Percentiles rank a stretch among this genome's conserved stretches.
Conservation (phyloP, 2,797 vertebrate genomes). For the Tragelaphus eurycerus region DNA sequence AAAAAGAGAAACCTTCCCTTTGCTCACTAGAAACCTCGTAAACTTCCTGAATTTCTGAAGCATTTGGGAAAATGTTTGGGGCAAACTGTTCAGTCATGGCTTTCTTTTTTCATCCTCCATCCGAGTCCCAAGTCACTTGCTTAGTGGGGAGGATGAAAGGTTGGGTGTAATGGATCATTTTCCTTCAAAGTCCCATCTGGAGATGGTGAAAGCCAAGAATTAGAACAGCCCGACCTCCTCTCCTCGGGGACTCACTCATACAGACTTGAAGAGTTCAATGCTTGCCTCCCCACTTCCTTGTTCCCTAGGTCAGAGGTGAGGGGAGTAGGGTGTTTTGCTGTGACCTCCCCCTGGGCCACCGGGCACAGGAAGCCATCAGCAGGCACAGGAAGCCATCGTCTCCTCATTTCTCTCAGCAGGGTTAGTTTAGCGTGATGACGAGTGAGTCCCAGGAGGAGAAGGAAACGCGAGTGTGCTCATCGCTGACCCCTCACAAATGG, state of each 20-base stretch:
- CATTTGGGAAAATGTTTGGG: background rate
- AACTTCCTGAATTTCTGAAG: background rate
- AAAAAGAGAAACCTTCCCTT: background rate
- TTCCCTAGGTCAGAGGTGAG: background rate
- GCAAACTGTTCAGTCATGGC: background rate
- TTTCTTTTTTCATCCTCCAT: background rate
- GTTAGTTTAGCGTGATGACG: rapidly evolving
- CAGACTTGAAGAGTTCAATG: background rate
- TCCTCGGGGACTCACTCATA: too few species aligned
- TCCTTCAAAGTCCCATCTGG: background rate
- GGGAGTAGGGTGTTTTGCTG: background rate
- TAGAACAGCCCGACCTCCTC: background rate
- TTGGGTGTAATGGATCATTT: background rate
- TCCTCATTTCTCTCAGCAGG: background rate
- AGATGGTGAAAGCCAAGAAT: background rate
- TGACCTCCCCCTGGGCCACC: background rate
- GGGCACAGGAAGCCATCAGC: too few species aligned
- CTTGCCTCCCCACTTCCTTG: background rate
- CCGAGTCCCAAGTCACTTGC: background rate
- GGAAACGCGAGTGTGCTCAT: background rate
- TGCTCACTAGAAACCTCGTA: background rate
- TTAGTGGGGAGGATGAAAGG: background rate
- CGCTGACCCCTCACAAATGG: background rate
- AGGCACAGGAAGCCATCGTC: background rate
- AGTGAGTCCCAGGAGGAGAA: background rate